Base-by-base conservation (phyloP, 2,797 vertebrate species). In the Melanogrammus aeglefinus region DNA sequence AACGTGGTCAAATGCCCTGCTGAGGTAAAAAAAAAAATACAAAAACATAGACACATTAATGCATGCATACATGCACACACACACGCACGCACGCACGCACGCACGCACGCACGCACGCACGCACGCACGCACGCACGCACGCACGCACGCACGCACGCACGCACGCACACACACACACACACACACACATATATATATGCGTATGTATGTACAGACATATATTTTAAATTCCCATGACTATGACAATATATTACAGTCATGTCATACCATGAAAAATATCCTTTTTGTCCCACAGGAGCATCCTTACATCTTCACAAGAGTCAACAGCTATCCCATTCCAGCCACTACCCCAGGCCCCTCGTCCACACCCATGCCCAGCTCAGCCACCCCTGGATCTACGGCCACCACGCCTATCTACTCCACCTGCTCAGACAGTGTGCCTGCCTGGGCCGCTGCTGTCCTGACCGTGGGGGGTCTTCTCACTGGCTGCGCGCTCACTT, bases 1-100 rank as follows among this genome's bases (percentile, higher is more conserved):
- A 85, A 88, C 83, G 95, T 92, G 86, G 91, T 99, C 80, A 96
- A 88, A 77, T 99, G 97, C 83, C 97, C 97, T 74, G 93, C 89
- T 33, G 86, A 94, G 92, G 94, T 94, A 88, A 86, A 88, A 81
- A 74, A 81, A 74, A 24, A 69, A 24, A 69, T 69, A 69, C 63
- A 27, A 24, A 69, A 27, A 27, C 9, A 27, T 66, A 27, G n/a
- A 66, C 27, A 69, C 24, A 12, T 66, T n/a, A 7, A 4, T 57
- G 21, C 21, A 24, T 63, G 24, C 57, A 7, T 63, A 24, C 6
- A 63, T 63, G 7, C 4, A 57, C 5, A 57, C 51, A 57, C 21
- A 57, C 51, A 57, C n/a, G n/a, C n/a, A n/a, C n/a, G n/a, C n/a
- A n/a, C n/a, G n/a, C n/a, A n/a, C n/a, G n/a, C n/a, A n/a, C n/a